A percentile compares a stretch with the other conserved stretches of the same genome.
phyloP scores from a whole-genome alignment of 2,113 vertebrate species.

The Speoplatyrhinus poulsoni region DNA sequence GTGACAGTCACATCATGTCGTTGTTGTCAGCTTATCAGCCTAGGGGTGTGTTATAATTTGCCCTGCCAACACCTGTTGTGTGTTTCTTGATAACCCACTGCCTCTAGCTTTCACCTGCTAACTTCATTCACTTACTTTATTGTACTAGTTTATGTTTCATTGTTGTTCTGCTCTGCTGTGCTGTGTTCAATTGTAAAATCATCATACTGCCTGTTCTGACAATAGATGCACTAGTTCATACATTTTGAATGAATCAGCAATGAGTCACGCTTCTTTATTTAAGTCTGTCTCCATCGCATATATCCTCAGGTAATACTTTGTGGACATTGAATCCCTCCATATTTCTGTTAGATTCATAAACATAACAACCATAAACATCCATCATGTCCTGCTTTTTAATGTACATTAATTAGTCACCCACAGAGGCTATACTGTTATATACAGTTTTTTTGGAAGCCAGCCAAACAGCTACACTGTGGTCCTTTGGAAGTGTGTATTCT shows the following conservation, averaged over 20 bases:
- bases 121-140: not conserved
- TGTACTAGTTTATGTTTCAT: not conserved
- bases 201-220: not conserved
- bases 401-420: not conserved
- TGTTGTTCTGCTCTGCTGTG: not conserved
- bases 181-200: not conserved
- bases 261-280: not conserved
- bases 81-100: not conserved
- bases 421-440: not conserved
- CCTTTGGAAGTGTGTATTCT: slow-evolving; percentile 28
- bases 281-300: not conserved
- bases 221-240: not conserved
- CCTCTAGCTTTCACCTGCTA: not conserved
- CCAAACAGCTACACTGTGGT: slow-evolving; percentile 19
- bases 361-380: too few species aligned
- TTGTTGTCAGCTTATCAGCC: not conserved
- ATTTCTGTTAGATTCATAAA: too few species aligned
- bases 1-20: slow-evolving; percentile 5
- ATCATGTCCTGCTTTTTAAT: too few species aligned
- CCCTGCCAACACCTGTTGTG: slow-evolving; percentile 4
- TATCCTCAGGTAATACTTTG: not conserved
- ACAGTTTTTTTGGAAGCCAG: slow-evolving; percentile 17
- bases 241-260: slow-evolving; percentile 6
- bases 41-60: slow-evolving; percentile 16
- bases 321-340: not conserved